A percentile compares a stretch with the other conserved stretches of the same genome.
phyloP scores from a whole-genome alignment of 2,113 vertebrate species.

The Asarcornis scutulata region DNA sequence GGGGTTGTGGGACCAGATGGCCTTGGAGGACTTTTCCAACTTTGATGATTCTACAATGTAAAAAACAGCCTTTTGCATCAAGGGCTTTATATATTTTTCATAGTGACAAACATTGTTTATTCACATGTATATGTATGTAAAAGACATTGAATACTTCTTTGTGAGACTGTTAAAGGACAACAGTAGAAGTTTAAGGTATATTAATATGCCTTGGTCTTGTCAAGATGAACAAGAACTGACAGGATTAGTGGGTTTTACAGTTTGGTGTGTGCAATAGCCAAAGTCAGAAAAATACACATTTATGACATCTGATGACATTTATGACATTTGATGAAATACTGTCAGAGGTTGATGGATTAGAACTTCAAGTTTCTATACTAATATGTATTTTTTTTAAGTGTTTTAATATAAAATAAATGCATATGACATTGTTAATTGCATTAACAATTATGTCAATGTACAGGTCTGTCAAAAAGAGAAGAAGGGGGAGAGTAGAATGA shows the following conservation, averaged over 20 bases:
- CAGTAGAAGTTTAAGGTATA: background rate
- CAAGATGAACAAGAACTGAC: background rate
- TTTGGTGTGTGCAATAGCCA: background rate
- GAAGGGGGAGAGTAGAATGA: background rate
- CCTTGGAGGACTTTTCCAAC: no score
- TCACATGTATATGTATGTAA: accelerated
- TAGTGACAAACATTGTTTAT: background rate
- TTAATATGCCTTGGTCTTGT: background rate
- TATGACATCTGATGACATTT: background rate
- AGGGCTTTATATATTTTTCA: background rate
- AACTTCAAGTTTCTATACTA: background rate
- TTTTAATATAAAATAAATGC: background rate
- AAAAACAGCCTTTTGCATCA: background rate
- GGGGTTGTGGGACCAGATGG: no score
- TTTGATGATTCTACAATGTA: no score
- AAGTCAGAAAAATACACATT: background rate
- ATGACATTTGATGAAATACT: background rate
- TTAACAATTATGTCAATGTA: background rate
- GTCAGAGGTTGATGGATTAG: background rate
- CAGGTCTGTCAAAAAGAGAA: background rate
- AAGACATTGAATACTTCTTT: background rate
- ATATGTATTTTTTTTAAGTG: background rate
- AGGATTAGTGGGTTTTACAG: background rate
- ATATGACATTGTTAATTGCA: background rate
- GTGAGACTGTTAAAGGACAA: background rate